Conservation (phyloP, 2,888 invertebrate genomes). For the Eremobia ochroleuca region DNA sequence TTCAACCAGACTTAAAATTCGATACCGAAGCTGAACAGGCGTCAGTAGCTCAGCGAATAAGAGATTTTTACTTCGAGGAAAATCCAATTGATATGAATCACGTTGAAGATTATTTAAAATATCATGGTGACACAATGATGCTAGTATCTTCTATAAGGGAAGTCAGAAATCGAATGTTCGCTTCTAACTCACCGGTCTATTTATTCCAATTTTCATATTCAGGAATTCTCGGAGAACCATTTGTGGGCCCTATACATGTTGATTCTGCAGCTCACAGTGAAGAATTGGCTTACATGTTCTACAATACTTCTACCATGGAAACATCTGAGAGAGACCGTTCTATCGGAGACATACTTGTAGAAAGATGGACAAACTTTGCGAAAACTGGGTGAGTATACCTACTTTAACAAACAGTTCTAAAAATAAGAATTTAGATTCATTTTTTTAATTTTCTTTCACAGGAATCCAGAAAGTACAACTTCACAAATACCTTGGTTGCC, state of each 20-base stretch:
- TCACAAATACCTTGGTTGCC: slow-evolving; percentile 79
- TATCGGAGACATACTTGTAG: slow-evolving; percentile 80
- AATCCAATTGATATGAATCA: slow-evolving; percentile 68
- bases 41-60: slow-evolving; percentile 73
- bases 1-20: slow-evolving; percentile 83
- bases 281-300: slow-evolving; percentile 84
- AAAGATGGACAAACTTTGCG: slow-evolving; percentile 87
- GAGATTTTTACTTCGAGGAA: slow-evolving; percentile 77
- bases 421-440: not conserved
- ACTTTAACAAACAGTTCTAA: not conserved
- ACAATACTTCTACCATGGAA: slow-evolving; percentile 62
- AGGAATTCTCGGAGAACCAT: slow-evolving; percentile 78
- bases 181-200: slow-evolving; percentile 74
- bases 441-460: slow-evolving; percentile 69
- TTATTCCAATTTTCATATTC: slow-evolving; percentile 87
- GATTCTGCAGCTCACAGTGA: slow-evolving; percentile 82
- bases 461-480: slow-evolving; percentile 76
- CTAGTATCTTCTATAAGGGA: slow-evolving; percentile 83
- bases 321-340: slow-evolving; percentile 71
- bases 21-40: slow-evolving; percentile 70
- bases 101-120: slow-evolving; percentile 76
- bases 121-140: slow-evolving; percentile 87
- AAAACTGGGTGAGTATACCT: slow-evolving; percentile 74
- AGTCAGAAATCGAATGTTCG: slow-evolving; percentile 74
- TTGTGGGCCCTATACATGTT: slow-evolving; percentile 77